Evolutionary conservation across 2,113 vertebrate species (phyloP), one percentile per base, ranked within the genome.

Genomic region (Pluvialis apricaria): DNA sequence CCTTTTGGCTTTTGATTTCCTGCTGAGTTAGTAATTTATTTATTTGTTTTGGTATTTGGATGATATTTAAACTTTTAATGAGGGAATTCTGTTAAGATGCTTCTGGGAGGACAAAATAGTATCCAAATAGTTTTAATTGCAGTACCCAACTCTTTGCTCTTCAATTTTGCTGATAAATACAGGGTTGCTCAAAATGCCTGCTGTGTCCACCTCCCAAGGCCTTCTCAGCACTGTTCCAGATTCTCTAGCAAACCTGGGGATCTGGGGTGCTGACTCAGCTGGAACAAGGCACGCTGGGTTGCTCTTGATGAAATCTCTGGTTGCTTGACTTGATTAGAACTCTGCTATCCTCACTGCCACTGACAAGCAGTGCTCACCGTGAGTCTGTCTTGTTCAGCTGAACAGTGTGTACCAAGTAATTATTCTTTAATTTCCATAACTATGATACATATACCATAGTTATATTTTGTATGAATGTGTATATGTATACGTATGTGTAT

Each of bases 31-130:
- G 31, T 72, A 40, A 58, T 77, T 86, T 83, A 65, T 60, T 79
- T 86, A 22, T 85, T 96, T 90, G 34, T 51, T 92, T 93, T 86
- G 15, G n/a, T 89, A n/a, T 73, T 84, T 89, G 86, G 75, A 84
- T 81, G 15, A 12, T 92, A 49, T 34, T 88, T 91, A 78, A 73
- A 64, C 79, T 93, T 88, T 28, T 72, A 57, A n/a, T 73, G 75
- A 73, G 42, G 32, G 80, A 85, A 61, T 90, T 80, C 62, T 82
- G 28, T 72, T 86, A 19, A 0, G 6, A 52, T 54, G 0, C 70
- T 78, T 91, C 28, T 76, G 58, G 24, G 44, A 82, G 49, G 51
- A 76, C 22, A 65, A 52, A 90, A 36, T 55, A 0, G 0, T 65
- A 61, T 57, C 54, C 21, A 45, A 85, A 36, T 45, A 73, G 34